These are phyloP conservation scores for Pseudolaguvia tuberculata DNA, from an alignment of 2,113 vertebrate species.

Conservation along the genomic window DNA sequence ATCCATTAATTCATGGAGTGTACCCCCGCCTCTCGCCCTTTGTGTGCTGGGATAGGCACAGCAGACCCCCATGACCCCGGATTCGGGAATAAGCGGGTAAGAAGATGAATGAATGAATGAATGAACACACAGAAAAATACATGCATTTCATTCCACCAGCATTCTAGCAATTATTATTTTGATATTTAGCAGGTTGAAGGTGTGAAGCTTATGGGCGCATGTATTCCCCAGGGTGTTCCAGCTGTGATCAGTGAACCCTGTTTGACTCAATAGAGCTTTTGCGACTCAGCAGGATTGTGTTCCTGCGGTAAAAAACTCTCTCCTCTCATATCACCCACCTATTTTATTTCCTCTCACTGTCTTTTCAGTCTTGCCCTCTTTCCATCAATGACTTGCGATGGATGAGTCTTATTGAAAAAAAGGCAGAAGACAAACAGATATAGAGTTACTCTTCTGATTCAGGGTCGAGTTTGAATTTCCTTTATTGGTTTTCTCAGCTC, in stretches of 20 bases:
- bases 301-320: conserved; percentile 21
- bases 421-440: conserved; percentile 41
- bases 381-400: conserved; percentile 30
- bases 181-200: conserved; percentile 21
- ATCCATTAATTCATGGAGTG: no score
- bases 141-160: no score
- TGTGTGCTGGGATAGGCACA: no score
- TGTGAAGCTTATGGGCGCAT: neutral
- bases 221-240: conserved; percentile 13
- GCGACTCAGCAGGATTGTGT: conserved; percentile 8
- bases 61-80: no score
- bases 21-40: no score
- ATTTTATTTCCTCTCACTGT: conserved; percentile 13
- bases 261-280: conserved; percentile 21
- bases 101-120: no score
- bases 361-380: conserved; percentile 29
- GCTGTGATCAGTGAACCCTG: conserved; percentile 4
- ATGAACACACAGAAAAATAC: no score
- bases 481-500: conserved; percentile 44
- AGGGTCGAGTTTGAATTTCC: conserved; percentile 45
- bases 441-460: conserved; percentile 45
- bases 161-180: neutral
- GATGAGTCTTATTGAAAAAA: conserved; percentile 44
- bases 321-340: conserved; percentile 23
- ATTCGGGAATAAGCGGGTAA: no score